Conservation (phyloP, 2,113 vertebrate species). For the Limanda limanda region DNA sequence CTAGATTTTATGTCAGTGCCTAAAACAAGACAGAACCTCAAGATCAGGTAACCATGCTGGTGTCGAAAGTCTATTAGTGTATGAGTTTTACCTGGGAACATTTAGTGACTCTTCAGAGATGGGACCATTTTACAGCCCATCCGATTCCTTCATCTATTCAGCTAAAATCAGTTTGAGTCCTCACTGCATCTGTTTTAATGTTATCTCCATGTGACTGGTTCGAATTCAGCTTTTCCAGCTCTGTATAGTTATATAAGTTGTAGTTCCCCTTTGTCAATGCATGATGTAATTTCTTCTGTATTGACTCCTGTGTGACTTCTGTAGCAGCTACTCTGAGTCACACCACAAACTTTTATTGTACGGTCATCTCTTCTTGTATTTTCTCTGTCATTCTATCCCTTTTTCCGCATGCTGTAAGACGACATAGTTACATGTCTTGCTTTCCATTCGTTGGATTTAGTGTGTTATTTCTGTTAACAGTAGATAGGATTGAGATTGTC, state of each 20-base stretch:
- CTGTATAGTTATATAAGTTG: not conserved
- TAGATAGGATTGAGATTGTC: not conserved
- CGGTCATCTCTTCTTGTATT: slow-evolving; percentile 3
- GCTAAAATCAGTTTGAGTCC: no score
- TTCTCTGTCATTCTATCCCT: slow-evolving; percentile 15
- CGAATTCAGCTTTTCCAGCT: slow-evolving; percentile 8
- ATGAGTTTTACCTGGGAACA: no score
- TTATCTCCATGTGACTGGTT: not conserved
- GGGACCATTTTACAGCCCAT: no score
- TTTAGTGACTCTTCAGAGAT: no score
- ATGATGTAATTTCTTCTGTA: slow-evolving; percentile 50
- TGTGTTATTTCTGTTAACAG: not conserved
- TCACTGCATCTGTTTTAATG: no score
- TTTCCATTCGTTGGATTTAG: slow-evolving; percentile 22
- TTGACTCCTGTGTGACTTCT: slow-evolving; percentile 44
- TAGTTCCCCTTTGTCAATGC: slow-evolving; percentile 16
- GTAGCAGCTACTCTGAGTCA: slow-evolving; percentile 1
- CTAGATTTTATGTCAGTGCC: not conserved
- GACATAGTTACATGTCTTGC: slow-evolving; percentile 32
- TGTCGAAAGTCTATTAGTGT: no score
- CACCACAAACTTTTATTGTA: slow-evolving; percentile 17
- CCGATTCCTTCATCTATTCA: no score
- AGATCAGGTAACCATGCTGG: not conserved
- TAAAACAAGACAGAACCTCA: not conserved
- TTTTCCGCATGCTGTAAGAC: slow-evolving; percentile 51